Evolutionary conservation across 2,113 vertebrate species (phyloP).

Genomic region (Tringa solitaria): DNA sequence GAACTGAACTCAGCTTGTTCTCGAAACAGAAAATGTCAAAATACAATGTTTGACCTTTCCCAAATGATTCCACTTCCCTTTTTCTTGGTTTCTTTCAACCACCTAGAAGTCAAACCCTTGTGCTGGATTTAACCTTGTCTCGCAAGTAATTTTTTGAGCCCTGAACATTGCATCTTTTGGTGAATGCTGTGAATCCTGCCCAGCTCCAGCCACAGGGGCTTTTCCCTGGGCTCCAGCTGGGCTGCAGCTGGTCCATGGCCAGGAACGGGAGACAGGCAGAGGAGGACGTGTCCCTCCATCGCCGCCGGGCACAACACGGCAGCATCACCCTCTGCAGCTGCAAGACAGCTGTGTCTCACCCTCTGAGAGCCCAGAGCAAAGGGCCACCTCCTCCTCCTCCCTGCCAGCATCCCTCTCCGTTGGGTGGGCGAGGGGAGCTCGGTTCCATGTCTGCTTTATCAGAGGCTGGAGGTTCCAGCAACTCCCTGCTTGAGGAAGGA

Average conservation of each 20-base stretch:
- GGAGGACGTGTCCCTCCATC: neutral
- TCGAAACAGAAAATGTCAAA: neutral
- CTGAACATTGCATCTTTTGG: neutral
- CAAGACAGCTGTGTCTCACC: neutral
- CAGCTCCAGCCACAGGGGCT: neutral
- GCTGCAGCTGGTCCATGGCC: no score
- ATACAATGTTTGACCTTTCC: neutral
- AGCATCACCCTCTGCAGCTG: neutral
- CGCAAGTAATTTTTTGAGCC: neutral
- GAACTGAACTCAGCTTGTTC: neutral
- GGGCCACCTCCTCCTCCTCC: neutral
- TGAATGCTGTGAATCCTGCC: neutral
- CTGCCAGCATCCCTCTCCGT: neutral
- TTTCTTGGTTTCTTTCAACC: neutral
- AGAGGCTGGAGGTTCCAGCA: neutral
- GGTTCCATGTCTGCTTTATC: neutral
- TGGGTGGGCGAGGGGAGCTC: neutral
- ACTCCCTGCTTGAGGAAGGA: neutral
- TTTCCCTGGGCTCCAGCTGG: neutral
- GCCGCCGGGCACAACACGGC: accelerated
- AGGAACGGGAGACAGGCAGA: neutral
- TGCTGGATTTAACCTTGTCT: neutral
- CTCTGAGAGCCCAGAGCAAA: accelerated
- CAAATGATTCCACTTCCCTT: neutral
- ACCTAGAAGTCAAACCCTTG: neutral